A percentile compares a stretch with the other conserved stretches of the same genome.
Evolutionary conservation across 2,797 vertebrate species (phyloP).

Genomic region (Chelon labrosus): DNA sequence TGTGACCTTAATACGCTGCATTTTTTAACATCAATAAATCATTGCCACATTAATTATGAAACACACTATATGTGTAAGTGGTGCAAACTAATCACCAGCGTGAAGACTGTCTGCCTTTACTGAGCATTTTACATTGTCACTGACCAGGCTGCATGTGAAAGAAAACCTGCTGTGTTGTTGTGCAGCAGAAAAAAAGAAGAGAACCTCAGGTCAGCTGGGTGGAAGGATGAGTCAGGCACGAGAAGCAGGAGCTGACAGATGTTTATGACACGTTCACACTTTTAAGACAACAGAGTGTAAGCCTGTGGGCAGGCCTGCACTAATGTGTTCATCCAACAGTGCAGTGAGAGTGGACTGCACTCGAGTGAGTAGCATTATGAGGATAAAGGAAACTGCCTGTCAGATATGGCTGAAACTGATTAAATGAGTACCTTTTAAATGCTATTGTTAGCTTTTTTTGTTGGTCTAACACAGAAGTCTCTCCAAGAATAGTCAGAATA

Average conservation of each 20-base stretch:
- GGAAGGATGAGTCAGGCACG: background rate
- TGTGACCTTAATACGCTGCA: slow-evolving; percentile 16
- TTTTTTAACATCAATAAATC: slow-evolving; percentile 47
- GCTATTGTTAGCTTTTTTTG: background rate
- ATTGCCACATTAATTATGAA: slow-evolving; percentile 47
- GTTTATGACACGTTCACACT: slow-evolving; percentile 6
- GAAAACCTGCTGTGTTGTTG: background rate
- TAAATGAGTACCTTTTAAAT: background rate
- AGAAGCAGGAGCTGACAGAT: background rate
- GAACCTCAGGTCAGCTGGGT: background rate
- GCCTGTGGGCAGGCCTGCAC: background rate
- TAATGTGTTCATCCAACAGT: background rate
- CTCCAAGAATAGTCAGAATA: background rate
- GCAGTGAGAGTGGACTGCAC: background rate
- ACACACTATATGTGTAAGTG: slow-evolving; percentile 4
- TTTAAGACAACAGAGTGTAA: background rate
- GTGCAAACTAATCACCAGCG: slow-evolving; percentile 26
- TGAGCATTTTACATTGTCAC: background rate
- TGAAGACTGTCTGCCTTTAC: slow-evolving; percentile 17
- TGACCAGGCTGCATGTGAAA: background rate
- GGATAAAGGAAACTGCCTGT: slow-evolving; percentile 33
- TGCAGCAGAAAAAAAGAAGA: background rate
- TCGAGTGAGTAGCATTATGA: slow-evolving; percentile 33
- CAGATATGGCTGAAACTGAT: slow-evolving; percentile 9
- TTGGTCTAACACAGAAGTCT: background rate